Evolutionary conservation across 2,797 vertebrate species (phyloP), one percentile per base, ranked within the genome.

Genomic region (Iguana delicatissima): DNA sequence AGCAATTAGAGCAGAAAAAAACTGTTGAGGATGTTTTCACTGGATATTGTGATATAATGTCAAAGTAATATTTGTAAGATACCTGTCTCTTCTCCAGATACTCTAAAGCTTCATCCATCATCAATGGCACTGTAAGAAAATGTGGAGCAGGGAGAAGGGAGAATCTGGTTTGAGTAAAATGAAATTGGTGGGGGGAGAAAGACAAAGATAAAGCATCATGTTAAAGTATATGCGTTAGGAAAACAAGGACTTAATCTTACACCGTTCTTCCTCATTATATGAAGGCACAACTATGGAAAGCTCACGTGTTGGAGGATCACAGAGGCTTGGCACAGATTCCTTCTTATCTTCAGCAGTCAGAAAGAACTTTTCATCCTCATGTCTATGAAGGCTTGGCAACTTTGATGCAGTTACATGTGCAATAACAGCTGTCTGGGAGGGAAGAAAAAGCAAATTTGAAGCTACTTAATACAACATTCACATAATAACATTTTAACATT

Each of bases 61-160:
- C 73, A 74, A 35, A 35, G 82, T 14, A 62, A n/a, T 22, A 35
- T 35, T 81, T 80, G 20, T 38, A n/a, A 88, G 29, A 80, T 96
- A 99, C 99, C 98, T 98, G 98, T 98, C 98, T 98, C 86, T 98
- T 98, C 95, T 99, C 98, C 92, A 99, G 96, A 95, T 99, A 99
- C 76, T 97, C 97, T 97, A 99, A 96, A 52, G 99, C 98, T 98
- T 99, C 99, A 94, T 99, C 98, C 98, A 99, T 97, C 99, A 99
- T 99, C 85, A 98, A 96, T 89, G 99, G 99, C 95, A 99, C 99
- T 99, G 96, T 50, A 97, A 95, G 35, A 92, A 96, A 55, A 90
- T 35, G 46, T 84, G 29, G 8, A 22, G 22, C 82, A 92, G 81
- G 24, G 22, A 91, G 24, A 73, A 22, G 8, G 52, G 22, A 20